These are phyloP conservation scores for Odontesthes bonariensis DNA, from an alignment of 2,113 vertebrate genomes.

Conservation along the genomic window DNA sequence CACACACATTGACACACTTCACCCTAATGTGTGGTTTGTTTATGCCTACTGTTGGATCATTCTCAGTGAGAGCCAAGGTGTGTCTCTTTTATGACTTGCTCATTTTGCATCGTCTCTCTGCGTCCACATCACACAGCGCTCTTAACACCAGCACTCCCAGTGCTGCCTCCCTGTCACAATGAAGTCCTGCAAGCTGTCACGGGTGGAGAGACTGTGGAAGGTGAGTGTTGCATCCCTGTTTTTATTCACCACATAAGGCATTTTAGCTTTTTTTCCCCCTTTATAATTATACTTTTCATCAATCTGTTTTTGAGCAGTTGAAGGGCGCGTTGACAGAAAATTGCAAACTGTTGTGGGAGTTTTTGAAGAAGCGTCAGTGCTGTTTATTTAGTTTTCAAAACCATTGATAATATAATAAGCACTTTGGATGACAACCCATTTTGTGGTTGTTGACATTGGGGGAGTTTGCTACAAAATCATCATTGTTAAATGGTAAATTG, in stretches of 20 bases:
- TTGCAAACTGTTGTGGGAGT: constrained; percentile 30
- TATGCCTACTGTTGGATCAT: constrained; percentile 84
- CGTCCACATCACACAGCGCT: constrained; percentile 49
- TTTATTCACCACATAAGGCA: background rate
- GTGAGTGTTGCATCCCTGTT: constrained; percentile 81
- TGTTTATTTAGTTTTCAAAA: constrained; percentile 56
- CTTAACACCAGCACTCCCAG: constrained; percentile 1
- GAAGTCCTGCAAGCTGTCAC: constrained; percentile 87
- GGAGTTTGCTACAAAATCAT: constrained; percentile 34
- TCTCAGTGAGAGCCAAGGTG: constrained; percentile 86
- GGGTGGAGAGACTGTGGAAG: constrained; percentile 89
- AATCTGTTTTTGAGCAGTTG: constrained; percentile 25
- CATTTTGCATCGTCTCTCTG: constrained; percentile 66
- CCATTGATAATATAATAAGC: constrained; percentile 60
- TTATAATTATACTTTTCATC: constrained; percentile 39
- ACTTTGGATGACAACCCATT: constrained; percentile 36
- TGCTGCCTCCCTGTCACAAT: constrained; percentile 72
- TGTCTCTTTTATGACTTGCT: constrained; percentile 77
- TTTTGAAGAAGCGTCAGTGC: constrained; percentile 34
- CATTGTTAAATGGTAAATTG: constrained; percentile 28
- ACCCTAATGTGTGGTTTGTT: constrained; percentile 75
- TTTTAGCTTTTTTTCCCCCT: constrained; percentile 2
- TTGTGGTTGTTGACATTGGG: constrained; percentile 28
- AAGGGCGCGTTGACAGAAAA: constrained; percentile 37
- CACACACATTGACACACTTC: constrained; percentile 17